phyloP scores from a whole-genome alignment of 1,140 invertebrate species.

The Drosophila kikkawai region DNA sequence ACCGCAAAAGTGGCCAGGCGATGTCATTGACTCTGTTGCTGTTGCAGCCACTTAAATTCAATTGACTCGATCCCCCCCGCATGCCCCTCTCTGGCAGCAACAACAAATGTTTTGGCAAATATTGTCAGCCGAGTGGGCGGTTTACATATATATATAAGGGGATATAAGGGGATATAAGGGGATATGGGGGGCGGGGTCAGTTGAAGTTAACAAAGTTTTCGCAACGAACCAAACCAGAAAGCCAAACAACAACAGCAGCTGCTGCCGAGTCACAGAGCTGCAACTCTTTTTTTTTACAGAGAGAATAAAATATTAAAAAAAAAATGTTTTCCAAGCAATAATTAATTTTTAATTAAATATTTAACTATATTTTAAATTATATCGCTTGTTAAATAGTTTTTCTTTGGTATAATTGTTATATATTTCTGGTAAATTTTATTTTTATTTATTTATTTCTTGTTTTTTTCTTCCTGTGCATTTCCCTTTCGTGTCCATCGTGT shows the following conservation, averaged over 20 bases:
- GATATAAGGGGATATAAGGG: background rate
- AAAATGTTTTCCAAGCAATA: no score
- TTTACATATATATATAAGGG: constrained; percentile 1
- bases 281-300: constrained; percentile 12
- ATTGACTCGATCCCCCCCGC: constrained; percentile 51
- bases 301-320: background rate
- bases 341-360: background rate
- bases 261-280: constrained; percentile 21
- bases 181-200: background rate
- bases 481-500: constrained; percentile 44
- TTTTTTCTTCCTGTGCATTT: background rate
- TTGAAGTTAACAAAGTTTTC: constrained; percentile 74
- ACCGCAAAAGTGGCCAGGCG: constrained; percentile 60
- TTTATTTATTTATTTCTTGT: background rate
- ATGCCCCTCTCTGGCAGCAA: constrained; percentile 13
- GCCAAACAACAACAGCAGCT: constrained; percentile 47
- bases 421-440: background rate
- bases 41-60: constrained; percentile 77
- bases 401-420: background rate
- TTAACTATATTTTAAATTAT: background rate
- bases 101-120: constrained; percentile 70
- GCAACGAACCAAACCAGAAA: constrained; percentile 56
- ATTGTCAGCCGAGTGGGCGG: constrained; percentile 54
- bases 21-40: constrained; percentile 75
- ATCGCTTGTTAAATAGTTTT: background rate